Evolutionary conservation across 1,140 invertebrate species (phyloP).

Genomic region (Brachionus manjavacas): DNA sequence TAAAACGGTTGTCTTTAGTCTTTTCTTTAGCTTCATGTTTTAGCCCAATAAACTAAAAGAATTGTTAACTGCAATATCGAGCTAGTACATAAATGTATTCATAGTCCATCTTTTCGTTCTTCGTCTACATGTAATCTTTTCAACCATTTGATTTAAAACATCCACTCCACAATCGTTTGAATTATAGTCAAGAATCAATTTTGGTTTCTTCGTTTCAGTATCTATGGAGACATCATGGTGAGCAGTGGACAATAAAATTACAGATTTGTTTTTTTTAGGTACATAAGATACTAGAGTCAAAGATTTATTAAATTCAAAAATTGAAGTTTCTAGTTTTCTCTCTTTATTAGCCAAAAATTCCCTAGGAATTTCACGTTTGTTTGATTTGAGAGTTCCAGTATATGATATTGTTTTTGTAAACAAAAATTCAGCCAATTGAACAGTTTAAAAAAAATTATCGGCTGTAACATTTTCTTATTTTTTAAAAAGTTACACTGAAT

Average conservation of each 20-base stretch:
- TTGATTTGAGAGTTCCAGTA: neutral
- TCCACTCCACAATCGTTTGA: constrained; percentile 43
- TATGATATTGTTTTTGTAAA: neutral
- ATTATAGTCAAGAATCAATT: constrained; percentile 44
- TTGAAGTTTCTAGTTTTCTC: neutral
- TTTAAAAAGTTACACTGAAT: no score
- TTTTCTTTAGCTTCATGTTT: no score
- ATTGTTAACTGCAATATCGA: no score
- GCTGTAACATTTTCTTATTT: no score
- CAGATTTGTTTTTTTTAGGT: constrained; percentile 45
- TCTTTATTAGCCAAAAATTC: neutral
- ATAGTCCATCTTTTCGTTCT: constrained; percentile 45
- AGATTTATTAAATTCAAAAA: constrained; percentile 25
- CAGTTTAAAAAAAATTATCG: constrained; percentile 11
- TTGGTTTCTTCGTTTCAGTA: constrained; percentile 37
- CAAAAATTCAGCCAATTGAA: neutral
- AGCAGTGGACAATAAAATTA: constrained; percentile 37
- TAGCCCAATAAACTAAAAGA: no score
- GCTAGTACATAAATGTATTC: no score
- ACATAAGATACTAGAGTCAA: constrained; percentile 45
- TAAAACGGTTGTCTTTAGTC: no score
- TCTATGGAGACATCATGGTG: constrained; percentile 18
- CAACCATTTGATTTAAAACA: constrained; percentile 43
- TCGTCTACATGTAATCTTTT: no score
- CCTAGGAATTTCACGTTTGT: neutral